Evolutionary conservation across 2,888 invertebrate genomes (phyloP).

Genomic region (Anorthoa munda): DNA sequence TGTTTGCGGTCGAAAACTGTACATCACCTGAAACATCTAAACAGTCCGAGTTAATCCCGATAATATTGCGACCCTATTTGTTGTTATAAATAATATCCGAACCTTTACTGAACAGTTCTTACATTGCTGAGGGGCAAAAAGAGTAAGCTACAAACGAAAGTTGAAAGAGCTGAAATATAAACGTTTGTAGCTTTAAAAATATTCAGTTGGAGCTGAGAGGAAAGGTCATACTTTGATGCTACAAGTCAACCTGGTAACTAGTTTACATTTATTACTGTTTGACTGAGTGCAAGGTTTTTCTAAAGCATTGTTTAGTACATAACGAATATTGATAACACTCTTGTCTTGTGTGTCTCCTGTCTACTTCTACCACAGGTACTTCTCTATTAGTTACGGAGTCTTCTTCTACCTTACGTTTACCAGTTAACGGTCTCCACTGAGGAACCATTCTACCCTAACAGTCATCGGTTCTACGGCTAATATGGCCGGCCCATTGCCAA

Average conservation of each 20-base stretch:
- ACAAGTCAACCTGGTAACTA: not conserved
- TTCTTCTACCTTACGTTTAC: no score
- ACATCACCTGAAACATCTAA: constrained; percentile 49
- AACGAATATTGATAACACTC: no score
- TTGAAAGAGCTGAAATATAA: constrained; percentile 2
- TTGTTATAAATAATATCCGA: constrained; percentile 37
- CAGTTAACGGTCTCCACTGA: no score
- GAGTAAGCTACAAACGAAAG: constrained; percentile 31
- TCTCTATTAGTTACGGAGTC: no score
- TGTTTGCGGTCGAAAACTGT: constrained; percentile 35
- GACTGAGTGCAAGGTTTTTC: not conserved
- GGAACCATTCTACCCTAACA: no score
- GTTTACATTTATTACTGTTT: not conserved
- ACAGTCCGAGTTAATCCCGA: constrained; percentile 40
- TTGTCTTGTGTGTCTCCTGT: no score
- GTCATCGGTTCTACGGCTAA: no score
- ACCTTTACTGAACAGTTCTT: constrained; percentile 15
- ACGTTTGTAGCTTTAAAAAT: constrained; percentile 30
- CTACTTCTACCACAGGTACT: no score
- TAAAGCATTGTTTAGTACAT: not conserved
- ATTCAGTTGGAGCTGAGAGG: not conserved
- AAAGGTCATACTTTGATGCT: not conserved
- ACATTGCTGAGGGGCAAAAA: constrained; percentile 24
- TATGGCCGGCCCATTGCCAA: no score
- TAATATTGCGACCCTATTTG: constrained; percentile 25